Base-by-base conservation (phyloP, 2,888 invertebrate genomes). In the Polyploca ridens region DNA sequence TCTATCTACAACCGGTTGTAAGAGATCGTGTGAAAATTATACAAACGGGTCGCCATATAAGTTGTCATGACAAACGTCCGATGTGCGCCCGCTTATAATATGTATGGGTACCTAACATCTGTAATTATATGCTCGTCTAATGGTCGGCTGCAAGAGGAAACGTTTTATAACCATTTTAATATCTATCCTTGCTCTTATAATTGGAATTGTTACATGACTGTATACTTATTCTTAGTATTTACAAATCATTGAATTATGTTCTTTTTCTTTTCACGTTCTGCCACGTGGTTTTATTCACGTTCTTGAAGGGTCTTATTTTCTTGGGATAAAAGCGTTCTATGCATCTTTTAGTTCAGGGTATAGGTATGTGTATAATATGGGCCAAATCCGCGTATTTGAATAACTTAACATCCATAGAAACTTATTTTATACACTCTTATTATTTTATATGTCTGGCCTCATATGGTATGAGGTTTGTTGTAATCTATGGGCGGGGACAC, bases 11-110 rank as follows among this genome's bases (percentile, higher is more conserved):
- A 90, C 90, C 90, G 89, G 91, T 91, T 82, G 84, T 75, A 84
- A 85, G 73, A 66, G 69, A 85, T 85, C 91, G 90, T 90, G 90
- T 86, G 90, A 91, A 89, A 84, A 87, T 85, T 77, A 80, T 77
- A 78, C 79, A 68, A 68, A 74, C 66, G 63, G 61, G 63, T 59
- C 63, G 66, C 62, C 64, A 65, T 11, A 54, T 19, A 19, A 54
- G 16, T 8, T 41, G 60, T 38, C 67, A 73, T 76, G 78, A 75
- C 77, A 75, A 70, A 69, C 67, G 66, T 62, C 66, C 13, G 63
- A 63, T 59, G 38, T 19, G 33, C 62, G 57, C 60, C 35, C 19
- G 44, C 66, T 57, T 62, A 62, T 60, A 38, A 49, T 44, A 38
- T 10, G 58, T 57, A 46, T 46, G 7, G 46, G 27, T 27, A 27